phyloP scores from a whole-genome alignment of 2,113 vertebrate genomes.

The Callipepla squamata region DNA sequence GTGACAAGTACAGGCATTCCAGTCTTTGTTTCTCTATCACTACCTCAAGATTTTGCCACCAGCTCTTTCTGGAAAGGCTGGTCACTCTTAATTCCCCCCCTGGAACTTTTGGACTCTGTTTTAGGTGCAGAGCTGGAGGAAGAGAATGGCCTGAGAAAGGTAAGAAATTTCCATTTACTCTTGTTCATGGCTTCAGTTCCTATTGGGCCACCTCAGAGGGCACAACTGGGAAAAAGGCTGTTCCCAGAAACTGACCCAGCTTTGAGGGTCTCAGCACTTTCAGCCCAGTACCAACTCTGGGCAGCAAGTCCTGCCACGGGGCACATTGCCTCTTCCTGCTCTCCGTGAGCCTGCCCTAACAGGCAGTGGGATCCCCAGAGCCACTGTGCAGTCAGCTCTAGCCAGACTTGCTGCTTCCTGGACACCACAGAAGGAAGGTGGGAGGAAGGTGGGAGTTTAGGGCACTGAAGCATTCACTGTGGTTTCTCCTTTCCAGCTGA shows the following conservation, averaged over 20 bases:
- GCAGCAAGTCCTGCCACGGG: not conserved
- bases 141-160: not conserved
- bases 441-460: not conserved
- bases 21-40: not conserved
- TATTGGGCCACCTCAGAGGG: not conserved
- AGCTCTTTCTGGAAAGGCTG: not conserved
- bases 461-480: not conserved
- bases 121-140: not conserved
- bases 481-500: not conserved
- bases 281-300: not conserved
- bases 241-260: not conserved
- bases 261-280: not conserved
- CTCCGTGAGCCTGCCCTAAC: not conserved
- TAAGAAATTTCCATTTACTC: not conserved
- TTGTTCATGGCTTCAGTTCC: not conserved
- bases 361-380: not conserved
- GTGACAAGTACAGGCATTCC: not conserved
- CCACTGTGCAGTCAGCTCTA: not conserved
- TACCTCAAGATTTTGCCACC: fast-evolving
- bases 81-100: not conserved
- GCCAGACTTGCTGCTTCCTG: not conserved
- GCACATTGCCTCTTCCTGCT: not conserved
- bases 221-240: not conserved
- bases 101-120: not conserved
- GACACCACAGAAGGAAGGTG: not conserved